These are phyloP conservation scores for Mechanitis mazaeus DNA, from an alignment of 2,888 invertebrate genomes.

Conservation along the genomic window DNA sequence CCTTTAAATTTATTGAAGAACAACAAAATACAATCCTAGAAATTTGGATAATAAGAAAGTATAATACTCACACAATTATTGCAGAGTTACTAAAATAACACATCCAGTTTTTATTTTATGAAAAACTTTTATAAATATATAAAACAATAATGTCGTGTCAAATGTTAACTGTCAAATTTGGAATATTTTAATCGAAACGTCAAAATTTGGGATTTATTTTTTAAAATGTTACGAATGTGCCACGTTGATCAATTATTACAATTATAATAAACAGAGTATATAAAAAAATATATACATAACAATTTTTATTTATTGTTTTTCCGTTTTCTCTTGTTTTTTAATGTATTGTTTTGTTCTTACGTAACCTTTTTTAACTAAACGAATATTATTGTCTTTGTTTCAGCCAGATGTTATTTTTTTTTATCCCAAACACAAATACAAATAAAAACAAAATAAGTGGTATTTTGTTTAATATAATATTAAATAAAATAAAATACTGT, in stretches of 20 bases:
- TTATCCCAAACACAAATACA: no score
- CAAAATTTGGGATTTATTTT: constrained; percentile 6
- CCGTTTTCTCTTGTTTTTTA: neutral
- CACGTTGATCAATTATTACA: neutral
- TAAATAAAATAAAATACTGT: no score
- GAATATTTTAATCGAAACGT: constrained; percentile 35
- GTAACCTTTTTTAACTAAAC: no score
- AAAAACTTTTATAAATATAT: constrained; percentile 6
- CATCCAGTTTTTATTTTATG: constrained; percentile 4
- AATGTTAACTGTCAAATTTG: constrained; percentile 52
- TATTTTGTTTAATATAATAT: no score
- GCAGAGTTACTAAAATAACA: neutral
- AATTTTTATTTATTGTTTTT: neutral
- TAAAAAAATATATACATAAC: neutral
- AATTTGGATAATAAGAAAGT: no score
- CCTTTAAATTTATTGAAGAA: no score
- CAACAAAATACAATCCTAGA: no score
- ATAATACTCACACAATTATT: neutral
- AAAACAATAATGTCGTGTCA: constrained; percentile 15
- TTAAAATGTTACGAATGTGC: neutral
- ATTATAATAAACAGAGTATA: neutral
- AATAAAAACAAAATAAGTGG: no score
- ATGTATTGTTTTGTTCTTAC: no score
- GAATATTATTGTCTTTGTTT: no score
- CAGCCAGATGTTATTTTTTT: no score